These are phyloP conservation scores for Cyprinodon brontotheroides DNA, from an alignment of 2,113 vertebrate species.

Conservation along the genomic window DNA sequence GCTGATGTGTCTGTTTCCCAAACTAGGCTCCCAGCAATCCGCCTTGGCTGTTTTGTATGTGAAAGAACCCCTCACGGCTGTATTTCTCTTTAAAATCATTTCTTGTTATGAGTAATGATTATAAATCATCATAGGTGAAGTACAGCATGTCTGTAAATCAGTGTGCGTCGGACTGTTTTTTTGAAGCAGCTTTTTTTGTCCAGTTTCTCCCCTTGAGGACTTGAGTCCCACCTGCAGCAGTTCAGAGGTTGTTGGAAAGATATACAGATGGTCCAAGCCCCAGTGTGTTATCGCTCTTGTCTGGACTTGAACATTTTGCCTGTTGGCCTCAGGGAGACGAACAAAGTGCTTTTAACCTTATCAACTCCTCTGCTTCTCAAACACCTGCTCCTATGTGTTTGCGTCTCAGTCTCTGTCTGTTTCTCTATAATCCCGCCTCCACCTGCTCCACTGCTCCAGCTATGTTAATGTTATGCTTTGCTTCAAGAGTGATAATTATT, in stretches of 20 bases:
- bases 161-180: neutral
- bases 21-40: neutral
- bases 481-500: slow-evolving; percentile 36
- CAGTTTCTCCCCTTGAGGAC: neutral
- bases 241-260: slow-evolving; percentile 13
- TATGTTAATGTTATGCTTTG: slow-evolving; percentile 28
- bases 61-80: neutral
- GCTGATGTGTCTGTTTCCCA: neutral
- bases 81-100: neutral
- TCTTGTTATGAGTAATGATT: slow-evolving; percentile 2
- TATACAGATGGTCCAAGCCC: slow-evolving; percentile 10
- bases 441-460: slow-evolving; percentile 15
- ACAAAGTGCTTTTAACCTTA: slow-evolving; percentile 14
- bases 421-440: slow-evolving; percentile 20
- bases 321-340: slow-evolving; percentile 47
- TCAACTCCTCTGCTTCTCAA: slow-evolving; percentile 35
- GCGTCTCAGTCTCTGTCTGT: slow-evolving; percentile 11
- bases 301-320: slow-evolving; percentile 55
- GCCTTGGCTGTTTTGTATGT: neutral
- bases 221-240: slow-evolving; percentile 23
- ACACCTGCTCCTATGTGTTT: slow-evolving; percentile 51
- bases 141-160: neutral
- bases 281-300: slow-evolving; percentile 39
- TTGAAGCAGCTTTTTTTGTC: slow-evolving; percentile 1
- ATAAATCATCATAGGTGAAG: slow-evolving; percentile 4